These are phyloP conservation scores for Brachyptera putata DNA, from an alignment of 2,888 invertebrate species.

Conservation along the genomic window DNA sequence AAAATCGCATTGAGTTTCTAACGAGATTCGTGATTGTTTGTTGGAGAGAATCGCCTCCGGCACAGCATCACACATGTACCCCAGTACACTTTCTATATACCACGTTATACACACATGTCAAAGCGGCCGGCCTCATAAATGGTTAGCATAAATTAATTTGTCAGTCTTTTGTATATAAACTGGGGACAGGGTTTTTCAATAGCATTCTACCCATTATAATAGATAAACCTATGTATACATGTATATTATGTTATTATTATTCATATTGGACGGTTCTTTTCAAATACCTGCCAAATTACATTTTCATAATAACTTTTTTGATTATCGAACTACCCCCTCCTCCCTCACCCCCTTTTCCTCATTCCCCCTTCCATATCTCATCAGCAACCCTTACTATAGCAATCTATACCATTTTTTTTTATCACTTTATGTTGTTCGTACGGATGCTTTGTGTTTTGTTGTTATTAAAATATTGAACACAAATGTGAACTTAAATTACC, in stretches of 20 bases:
- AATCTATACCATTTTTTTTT: too few relatives aligned
- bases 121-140: slow-evolving; percentile 28
- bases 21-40: slow-evolving; percentile 32
- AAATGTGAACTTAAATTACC: too few relatives aligned
- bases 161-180: slow-evolving; percentile 32
- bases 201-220: neutral
- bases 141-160: slow-evolving; percentile 36
- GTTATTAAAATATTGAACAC: too few relatives aligned
- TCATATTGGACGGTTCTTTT: neutral
- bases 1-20: slow-evolving; percentile 30
- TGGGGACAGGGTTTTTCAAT: neutral
- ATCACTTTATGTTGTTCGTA: too few relatives aligned
- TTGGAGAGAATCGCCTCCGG: slow-evolving; percentile 17
- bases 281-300: neutral
- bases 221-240: neutral
- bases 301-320: neutral
- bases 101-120: slow-evolving; percentile 25
- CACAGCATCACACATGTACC: slow-evolving; percentile 23
- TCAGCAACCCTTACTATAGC: too few relatives aligned
- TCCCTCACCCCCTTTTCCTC: neutral
- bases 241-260: too few relatives aligned
- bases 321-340: neutral
- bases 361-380: too few relatives aligned
- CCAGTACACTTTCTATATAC: too few relatives aligned
- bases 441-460: too few relatives aligned